Evolutionary conservation across 2,888 invertebrate species (phyloP), one percentile per base, ranked within the genome.

Genomic region (Aproaerema taeniolella): DNA sequence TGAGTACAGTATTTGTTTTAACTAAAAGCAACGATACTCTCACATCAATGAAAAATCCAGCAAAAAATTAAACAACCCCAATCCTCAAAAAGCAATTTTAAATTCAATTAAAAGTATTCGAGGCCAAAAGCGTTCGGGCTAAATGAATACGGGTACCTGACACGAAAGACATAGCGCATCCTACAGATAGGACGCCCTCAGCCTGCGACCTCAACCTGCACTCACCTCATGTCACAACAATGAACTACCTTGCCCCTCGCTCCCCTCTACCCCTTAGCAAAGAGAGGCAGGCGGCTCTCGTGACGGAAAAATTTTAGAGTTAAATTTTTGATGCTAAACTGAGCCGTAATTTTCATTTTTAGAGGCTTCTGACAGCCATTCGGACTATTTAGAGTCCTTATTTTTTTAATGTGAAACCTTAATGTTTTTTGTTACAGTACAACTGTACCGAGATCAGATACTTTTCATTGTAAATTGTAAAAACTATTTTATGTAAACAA

Each of bases 201-300:
- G 28, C 7, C 16, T 15, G 52, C 45, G 45, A 47, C 47, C 53
- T 50, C 58, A 61, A 59, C 52, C 61, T 63, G 68, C 67, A 57
- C 61, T 69, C 67, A 65, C 61, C 63, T n/a, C n/a, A n/a, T 65
- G 58, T 62, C 60, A 56, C 55, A 60, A 64, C 61, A 72, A 68
- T 64, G 54, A 61, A 46, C 50, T 45, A 46, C 50, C 46, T 31
- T 28, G 12, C 29, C 39, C 32, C 29, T 31, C 29, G 39, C 46
- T 41, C 46, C 46, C 50, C 42, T 34, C 39, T 13, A 13, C 10
- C 28, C 5, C n/a, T n/a, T n/a, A n/a, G n/a, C n/a, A n/a, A n/a
- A n/a, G 28, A 5, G n/a, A 28, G 28, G 28, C 7, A 10, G 10
- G 28, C 7, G 10, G 28, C 11, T 13, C 37, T 16, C 44, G 45